Percentiles rank a stretch among this genome's conserved stretches.
These are phyloP conservation scores for Nephrotoma appendiculata DNA, from an alignment of 2,888 invertebrate species.

Conservation along the genomic window DNA sequence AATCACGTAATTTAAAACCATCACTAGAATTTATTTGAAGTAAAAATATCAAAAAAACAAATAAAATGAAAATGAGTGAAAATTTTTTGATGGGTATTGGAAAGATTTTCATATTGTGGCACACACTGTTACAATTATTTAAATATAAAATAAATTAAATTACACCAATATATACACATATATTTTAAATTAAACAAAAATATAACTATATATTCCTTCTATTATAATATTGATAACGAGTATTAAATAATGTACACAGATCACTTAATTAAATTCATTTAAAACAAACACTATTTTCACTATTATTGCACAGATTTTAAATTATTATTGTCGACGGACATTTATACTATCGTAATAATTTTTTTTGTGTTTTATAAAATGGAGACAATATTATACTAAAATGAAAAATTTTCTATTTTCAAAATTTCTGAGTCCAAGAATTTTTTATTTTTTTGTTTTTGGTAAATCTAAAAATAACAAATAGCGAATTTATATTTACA, in stretches of 20 bases:
- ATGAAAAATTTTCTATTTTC: not conserved
- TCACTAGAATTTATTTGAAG: not conserved
- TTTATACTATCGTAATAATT: not conserved
- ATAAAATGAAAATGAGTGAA: not conserved
- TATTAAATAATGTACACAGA: not conserved
- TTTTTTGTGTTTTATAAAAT: not conserved
- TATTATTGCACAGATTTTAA: not conserved
- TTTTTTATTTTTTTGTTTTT: not conserved
- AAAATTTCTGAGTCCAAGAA: not conserved
- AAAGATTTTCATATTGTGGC: not conserved
- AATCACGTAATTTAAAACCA: slow-evolving; percentile 6
- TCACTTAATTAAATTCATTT: not conserved
- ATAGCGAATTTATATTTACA: not conserved
- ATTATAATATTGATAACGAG: not conserved
- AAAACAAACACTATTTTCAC: not conserved
- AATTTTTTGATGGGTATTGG: not conserved
- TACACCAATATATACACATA: not conserved
- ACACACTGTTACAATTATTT: not conserved
- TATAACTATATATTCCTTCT: not conserved
- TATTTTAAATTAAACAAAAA: not conserved
- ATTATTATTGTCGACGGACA: not conserved
- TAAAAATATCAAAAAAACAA: not conserved
- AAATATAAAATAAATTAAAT: not conserved
- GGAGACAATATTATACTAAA: not conserved
- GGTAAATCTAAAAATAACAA: not conserved